phyloP scores from a whole-genome alignment of 2,888 invertebrate genomes.

The Amiota minor region DNA sequence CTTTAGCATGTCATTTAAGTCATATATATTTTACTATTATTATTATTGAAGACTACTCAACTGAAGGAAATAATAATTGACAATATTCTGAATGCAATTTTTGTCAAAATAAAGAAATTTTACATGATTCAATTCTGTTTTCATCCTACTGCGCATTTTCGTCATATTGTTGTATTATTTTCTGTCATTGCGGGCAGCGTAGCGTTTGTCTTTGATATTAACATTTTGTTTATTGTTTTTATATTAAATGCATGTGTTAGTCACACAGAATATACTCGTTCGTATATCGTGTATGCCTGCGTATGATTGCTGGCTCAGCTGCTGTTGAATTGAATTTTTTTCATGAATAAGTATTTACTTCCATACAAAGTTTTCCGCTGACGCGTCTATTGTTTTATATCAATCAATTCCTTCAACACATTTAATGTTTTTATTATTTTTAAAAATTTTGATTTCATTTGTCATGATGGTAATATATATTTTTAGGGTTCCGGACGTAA shows the following conservation, averaged over 20 bases:
- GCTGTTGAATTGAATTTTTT: constrained; percentile 2
- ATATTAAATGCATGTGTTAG: not conserved
- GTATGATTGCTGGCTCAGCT: not conserved
- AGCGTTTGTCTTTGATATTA: too few species aligned
- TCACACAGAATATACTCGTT: not conserved
- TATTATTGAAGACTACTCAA: too few species aligned
- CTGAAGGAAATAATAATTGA: too few species aligned
- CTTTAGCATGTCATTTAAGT: too few species aligned
- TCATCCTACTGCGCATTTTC: not conserved
- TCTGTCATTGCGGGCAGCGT: not conserved
- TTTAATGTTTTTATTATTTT: not conserved
- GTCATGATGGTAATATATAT: not conserved
- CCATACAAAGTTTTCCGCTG: constrained; percentile 4
- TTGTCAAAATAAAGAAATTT: too few species aligned
- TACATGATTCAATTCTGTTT: too few species aligned
- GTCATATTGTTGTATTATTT: not conserved
- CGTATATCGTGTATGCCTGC: not conserved
- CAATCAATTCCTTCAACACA: not conserved
- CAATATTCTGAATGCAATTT: too few species aligned
- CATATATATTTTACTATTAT: too few species aligned
- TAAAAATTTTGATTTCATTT: not conserved
- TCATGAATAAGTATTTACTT: too few species aligned
- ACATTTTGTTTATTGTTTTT: constrained; percentile 1
- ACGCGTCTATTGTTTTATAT: not conserved
- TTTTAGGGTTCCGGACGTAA: not conserved